phyloP scores from a whole-genome alignment of 1,140 invertebrate species.

The Spodoptera frugiperda region DNA sequence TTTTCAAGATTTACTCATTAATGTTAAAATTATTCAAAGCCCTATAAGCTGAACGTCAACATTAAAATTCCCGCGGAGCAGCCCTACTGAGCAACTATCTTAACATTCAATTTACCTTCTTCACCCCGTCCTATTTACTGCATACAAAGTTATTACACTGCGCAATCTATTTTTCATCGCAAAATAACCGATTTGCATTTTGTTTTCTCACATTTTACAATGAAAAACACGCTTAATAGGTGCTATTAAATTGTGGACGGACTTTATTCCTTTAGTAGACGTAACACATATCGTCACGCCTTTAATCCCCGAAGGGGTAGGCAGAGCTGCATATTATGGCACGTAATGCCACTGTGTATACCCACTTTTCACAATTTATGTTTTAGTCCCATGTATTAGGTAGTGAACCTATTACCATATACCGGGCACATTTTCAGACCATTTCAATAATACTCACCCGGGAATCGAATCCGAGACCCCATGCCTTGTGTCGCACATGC shows the following conservation, averaged over 20 bases:
- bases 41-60: background rate
- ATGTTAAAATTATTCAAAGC: background rate
- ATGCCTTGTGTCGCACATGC: no score
- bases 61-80: background rate
- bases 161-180: constrained; percentile 43
- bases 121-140: constrained; percentile 26
- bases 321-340: no score
- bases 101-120: constrained; percentile 31
- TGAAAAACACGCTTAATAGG: constrained; percentile 22
- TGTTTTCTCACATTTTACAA: constrained; percentile 29
- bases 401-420: no score
- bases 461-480: no score
- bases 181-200: constrained; percentile 39
- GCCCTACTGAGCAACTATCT: constrained; percentile 31
- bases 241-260: constrained; percentile 3
- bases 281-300: no score
- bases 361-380: no score
- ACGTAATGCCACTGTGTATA: no score
- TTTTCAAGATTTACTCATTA: background rate
- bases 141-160: constrained; percentile 41
- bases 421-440: no score
- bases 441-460: no score
- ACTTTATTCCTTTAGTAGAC: background rate
- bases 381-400: no score
- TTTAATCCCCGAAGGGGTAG: no score